Evolutionary conservation across 2,888 invertebrate genomes (phyloP).

Genomic region (Arenicola marina): DNA sequence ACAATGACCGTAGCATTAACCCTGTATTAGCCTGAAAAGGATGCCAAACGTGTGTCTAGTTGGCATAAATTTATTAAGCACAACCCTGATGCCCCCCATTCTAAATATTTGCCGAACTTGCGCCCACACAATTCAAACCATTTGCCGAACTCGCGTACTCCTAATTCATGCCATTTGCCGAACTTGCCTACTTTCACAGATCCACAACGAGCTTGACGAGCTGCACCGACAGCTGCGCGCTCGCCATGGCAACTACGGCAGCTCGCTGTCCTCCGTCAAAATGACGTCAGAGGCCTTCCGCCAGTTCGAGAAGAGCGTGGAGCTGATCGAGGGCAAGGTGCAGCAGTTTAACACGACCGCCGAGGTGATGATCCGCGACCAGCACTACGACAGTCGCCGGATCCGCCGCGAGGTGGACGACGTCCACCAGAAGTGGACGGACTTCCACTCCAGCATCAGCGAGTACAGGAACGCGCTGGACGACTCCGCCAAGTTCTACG

Average conservation of each 20-base stretch:
- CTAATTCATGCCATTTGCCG: too few relatives aligned
- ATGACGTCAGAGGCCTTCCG: conserved; percentile 74
- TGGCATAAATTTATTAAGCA: too few relatives aligned
- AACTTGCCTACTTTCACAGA: too few relatives aligned
- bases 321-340: conserved; percentile 76
- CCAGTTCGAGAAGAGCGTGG: conserved; percentile 78
- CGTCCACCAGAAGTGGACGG: conserved; percentile 71
- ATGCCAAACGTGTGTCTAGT: too few relatives aligned
- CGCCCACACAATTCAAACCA: too few relatives aligned
- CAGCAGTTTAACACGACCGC: conserved; percentile 70
- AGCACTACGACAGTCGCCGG: conserved; percentile 58
- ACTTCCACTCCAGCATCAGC: conserved; percentile 71
- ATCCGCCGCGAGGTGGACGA: conserved; percentile 69
- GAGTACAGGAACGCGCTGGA: conserved; percentile 72
- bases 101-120: too few relatives aligned
- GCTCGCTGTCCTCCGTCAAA: conserved; percentile 73
- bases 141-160: too few relatives aligned
- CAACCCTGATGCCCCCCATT: too few relatives aligned
- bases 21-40: too few relatives aligned
- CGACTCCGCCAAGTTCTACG: conserved; percentile 74
- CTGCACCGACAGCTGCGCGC: conserved; percentile 70
- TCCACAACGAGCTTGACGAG: conserved; percentile 74
- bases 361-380: conserved; percentile 64
- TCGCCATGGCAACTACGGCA: conserved; percentile 73
- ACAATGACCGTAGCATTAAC: too few relatives aligned